Evolutionary conservation across 2,797 vertebrate species (phyloP).

Genomic region (Poecile montanus): DNA sequence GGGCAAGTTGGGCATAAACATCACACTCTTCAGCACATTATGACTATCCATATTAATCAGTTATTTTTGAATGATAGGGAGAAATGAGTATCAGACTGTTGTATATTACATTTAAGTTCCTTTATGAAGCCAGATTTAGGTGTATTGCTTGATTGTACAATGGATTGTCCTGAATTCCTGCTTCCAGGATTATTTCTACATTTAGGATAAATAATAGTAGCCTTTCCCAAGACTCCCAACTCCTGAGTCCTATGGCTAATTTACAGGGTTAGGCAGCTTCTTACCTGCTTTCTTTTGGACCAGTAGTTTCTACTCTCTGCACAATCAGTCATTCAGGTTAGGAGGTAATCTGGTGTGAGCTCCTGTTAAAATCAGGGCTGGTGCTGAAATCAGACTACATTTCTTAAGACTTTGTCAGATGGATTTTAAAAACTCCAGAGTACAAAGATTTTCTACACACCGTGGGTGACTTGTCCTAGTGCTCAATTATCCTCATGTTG

Average conservation of each 20-base stretch:
- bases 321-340: neutral
- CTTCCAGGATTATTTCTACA: neutral
- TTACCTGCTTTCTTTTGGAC: neutral
- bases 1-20: neutral
- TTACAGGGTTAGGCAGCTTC: neutral
- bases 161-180: neutral
- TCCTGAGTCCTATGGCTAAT: neutral
- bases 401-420: neutral
- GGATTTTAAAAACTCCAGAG: neutral
- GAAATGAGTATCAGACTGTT: neutral
- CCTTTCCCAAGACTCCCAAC: neutral
- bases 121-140: neutral
- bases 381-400: neutral
- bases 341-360: neutral
- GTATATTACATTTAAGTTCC: neutral
- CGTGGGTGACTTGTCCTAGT: rapidly evolving
- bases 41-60: neutral
- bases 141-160: neutral
- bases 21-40: neutral
- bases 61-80: neutral
- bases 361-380: neutral
- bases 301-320: neutral
- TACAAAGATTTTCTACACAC: rapidly evolving
- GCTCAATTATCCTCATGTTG: neutral
- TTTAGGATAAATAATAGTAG: neutral